Evolutionary conservation across 1,140 invertebrate species (phyloP).

Genomic region (Onthophagus taurus): DNA sequence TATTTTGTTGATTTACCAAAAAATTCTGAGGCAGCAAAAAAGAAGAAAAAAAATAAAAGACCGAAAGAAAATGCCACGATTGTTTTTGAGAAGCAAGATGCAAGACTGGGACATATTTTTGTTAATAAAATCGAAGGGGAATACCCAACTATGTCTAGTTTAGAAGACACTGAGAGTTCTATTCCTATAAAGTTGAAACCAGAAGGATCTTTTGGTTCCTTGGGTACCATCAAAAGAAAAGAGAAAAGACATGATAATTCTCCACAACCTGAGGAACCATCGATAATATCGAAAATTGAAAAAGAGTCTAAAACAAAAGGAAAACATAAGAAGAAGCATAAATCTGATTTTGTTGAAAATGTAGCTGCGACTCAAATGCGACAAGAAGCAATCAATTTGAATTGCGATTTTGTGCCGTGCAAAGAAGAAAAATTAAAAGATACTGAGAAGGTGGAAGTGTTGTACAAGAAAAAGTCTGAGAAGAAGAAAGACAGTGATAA

Average conservation of each 20-base stretch:
- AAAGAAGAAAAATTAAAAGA: slow-evolving; percentile 3
- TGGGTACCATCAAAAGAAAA: no score
- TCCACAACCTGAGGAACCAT: no score
- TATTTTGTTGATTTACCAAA: slow-evolving; percentile 8
- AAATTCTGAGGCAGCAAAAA: not conserved
- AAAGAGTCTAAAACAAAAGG: not conserved
- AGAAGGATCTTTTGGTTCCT: no score
- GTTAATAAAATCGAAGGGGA: not conserved
- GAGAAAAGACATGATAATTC: no score
- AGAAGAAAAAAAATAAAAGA: slow-evolving; percentile 4
- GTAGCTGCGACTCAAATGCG: not conserved
- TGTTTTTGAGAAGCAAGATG: not conserved
- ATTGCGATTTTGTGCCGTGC: no score
- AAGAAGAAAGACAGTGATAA: not conserved
- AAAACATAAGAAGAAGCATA: not conserved
- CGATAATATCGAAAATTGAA: no score
- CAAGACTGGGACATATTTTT: not conserved
- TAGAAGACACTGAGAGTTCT: no score
- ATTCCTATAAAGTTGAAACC: not conserved
- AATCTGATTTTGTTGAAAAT: slow-evolving; percentile 2
- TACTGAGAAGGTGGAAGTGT: slow-evolving; percentile 2
- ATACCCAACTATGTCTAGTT: no score
- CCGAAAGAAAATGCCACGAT: not conserved
- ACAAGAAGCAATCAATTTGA: no score
- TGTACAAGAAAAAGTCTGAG: not conserved